phyloP scores from a whole-genome alignment of 2,888 invertebrate genomes.

The Zygothrica quintamaculata region DNA sequence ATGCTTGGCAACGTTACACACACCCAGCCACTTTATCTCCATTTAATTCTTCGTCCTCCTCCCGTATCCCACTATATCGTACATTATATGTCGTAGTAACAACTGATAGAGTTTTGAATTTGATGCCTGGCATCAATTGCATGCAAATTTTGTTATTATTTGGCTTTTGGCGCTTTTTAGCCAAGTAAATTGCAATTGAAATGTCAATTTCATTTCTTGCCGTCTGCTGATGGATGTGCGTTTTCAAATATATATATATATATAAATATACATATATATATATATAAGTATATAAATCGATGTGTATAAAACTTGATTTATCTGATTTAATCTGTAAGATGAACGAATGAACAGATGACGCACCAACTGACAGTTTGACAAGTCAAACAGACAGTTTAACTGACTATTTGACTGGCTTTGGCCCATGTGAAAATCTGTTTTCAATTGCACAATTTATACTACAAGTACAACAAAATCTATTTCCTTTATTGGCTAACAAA shows the following conservation, averaged over 20 bases:
- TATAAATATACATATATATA: background rate
- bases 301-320: background rate
- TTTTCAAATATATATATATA: slow-evolving; percentile 1
- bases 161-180: slow-evolving; percentile 28
- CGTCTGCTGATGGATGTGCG: slow-evolving; percentile 23
- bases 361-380: too few species aligned
- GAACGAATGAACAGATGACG: too few species aligned
- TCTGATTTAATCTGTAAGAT: background rate
- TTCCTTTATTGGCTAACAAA: background rate
- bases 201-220: slow-evolving; percentile 60
- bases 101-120: slow-evolving; percentile 66
- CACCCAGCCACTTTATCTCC: slow-evolving; percentile 3
- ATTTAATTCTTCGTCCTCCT: background rate
- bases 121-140: slow-evolving; percentile 72
- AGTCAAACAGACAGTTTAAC: too few species aligned
- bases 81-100: too few species aligned
- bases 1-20: slow-evolving; percentile 3
- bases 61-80: background rate
- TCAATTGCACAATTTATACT: slow-evolving; percentile 1
- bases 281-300: background rate
- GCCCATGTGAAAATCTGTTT: slow-evolving; percentile 19
- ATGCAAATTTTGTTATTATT: slow-evolving; percentile 76
- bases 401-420: too few species aligned
- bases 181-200: slow-evolving; percentile 66
- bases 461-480: background rate